Evolutionary conservation across 2,888 invertebrate species (phyloP), one percentile per base, ranked within the genome.

Genomic region (Xestoiulus laeticollis): DNA sequence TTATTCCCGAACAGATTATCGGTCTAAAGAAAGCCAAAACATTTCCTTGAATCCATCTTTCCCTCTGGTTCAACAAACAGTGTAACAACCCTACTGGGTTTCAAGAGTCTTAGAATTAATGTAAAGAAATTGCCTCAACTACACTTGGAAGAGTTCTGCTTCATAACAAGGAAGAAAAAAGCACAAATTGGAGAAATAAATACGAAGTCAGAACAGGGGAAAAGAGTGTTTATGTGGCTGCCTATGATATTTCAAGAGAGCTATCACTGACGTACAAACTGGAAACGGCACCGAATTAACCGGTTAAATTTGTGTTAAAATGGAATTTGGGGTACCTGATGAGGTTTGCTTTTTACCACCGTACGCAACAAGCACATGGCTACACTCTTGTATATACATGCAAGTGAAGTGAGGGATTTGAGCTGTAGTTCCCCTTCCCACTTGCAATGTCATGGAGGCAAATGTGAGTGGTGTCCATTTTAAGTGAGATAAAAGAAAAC

Each of bases 351-450:
- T 68, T 26, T 68, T 68, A 68, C 26, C 68, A 26, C 68, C 26
- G 59, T 59, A 68, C 68, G 22, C 68, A 68, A 68, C 68, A 68
- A 22, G 68, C 68, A 68, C 68, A 68, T 22, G 19, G 10, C 22
- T 68, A 68, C 68, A 68, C 68, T 68, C 68, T 68, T 68, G 68
- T 68, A 68, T 22, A 26, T 68, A 68, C 68, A 68, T 26, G 68
- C 68, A 68, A 68, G 68, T 68, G 68, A 68, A 68, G 68, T 68
- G 68, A 22, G 68, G 26, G 68, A 68, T 68, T 68, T 68, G 68
- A 68, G 68, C 68, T 68, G 68, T 68, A 68, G 68, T 68, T 68
- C 68, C 68, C 68, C 26, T 68, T 68, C 68, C 68, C 22, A 68
- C 68, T 68, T 68, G 68, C 68, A 68, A 68, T 68, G 68, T 68